Percentiles rank a stretch among this genome's conserved stretches.
Conservation (phyloP, 2,797 vertebrate genomes). For the Myotis findleyi region DNA sequence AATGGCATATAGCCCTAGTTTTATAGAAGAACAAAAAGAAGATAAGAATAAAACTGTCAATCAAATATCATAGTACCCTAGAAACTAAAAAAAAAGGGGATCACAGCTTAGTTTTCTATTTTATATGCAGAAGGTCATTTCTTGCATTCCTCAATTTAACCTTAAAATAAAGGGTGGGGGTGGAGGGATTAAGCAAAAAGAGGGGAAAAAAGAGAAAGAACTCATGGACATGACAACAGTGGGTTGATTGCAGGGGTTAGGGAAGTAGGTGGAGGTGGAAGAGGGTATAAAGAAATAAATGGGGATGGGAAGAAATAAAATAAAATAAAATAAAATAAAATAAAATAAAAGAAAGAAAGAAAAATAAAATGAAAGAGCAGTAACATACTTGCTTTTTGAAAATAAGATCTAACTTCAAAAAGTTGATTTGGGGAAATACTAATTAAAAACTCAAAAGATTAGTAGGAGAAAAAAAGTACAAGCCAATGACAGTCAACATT, state of each 20-base stretch:
- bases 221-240: neutral
- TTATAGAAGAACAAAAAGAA: neutral
- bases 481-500: neutral
- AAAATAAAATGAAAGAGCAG: conserved; percentile 52
- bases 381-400: conserved; percentile 66
- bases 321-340: neutral
- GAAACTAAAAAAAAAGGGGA: neutral
- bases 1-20: neutral
- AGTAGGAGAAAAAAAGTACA: conserved; percentile 1
- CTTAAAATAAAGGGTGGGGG: neutral
- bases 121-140: neutral
- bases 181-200: neutral
- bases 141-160: conserved; percentile 37
- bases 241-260: neutral
- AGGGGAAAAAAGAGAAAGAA: neutral
- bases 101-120: neutral
- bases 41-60: neutral
- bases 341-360: too few species aligned
- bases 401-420: conserved; percentile 65
- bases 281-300: neutral
- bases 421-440: conserved; percentile 58
- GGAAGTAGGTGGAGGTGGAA: neutral
- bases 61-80: neutral
- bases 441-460: conserved; percentile 47
- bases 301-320: neutral